These are phyloP conservation scores for Leptobrachium ailaonicum DNA, from an alignment of 2,113 vertebrate genomes.

Conservation along the genomic window DNA sequence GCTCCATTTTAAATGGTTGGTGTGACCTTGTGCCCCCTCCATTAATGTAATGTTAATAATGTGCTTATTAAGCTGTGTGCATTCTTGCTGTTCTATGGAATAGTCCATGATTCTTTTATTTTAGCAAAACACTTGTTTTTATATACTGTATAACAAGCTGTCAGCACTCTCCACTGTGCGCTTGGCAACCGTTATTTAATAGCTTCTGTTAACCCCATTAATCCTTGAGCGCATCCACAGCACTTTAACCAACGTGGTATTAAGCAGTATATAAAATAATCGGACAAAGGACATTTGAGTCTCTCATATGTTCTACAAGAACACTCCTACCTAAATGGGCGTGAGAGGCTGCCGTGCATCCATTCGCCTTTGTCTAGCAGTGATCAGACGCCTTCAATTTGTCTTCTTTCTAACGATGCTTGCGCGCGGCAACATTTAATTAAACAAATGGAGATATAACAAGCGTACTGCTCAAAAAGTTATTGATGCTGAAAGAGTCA, in stretches of 20 bases:
- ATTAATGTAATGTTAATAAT: conserved; percentile 13
- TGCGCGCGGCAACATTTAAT: conserved; percentile 32
- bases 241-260: conserved; percentile 26
- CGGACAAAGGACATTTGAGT: conserved; percentile 6
- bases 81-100: not conserved
- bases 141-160: conserved; percentile 34
- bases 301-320: conserved; percentile 28
- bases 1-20: not conserved
- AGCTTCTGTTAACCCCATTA: conserved; percentile 37
- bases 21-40: conserved; percentile 7
- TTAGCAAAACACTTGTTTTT: conserved; percentile 23
- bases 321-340: conserved; percentile 24
- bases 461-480: conserved; percentile 21
- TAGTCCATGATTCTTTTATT: not conserved
- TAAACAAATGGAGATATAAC: conserved; percentile 38
- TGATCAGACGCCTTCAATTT: conserved; percentile 40
- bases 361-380: conserved; percentile 26
- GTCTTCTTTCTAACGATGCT: conserved; percentile 33
- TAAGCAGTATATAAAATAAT: conserved; percentile 25
- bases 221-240: conserved; percentile 10
- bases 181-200: conserved; percentile 42
- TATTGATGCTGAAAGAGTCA: conserved; percentile 35
- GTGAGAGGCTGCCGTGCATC: conserved; percentile 2
- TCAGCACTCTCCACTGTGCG: conserved; percentile 26
- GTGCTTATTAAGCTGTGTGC: conserved; percentile 6